A percentile compares a stretch with the other conserved stretches of the same genome.
Evolutionary conservation across 2,113 vertebrate genomes (phyloP).

Genomic region (Gallinago jamesoni): DNA sequence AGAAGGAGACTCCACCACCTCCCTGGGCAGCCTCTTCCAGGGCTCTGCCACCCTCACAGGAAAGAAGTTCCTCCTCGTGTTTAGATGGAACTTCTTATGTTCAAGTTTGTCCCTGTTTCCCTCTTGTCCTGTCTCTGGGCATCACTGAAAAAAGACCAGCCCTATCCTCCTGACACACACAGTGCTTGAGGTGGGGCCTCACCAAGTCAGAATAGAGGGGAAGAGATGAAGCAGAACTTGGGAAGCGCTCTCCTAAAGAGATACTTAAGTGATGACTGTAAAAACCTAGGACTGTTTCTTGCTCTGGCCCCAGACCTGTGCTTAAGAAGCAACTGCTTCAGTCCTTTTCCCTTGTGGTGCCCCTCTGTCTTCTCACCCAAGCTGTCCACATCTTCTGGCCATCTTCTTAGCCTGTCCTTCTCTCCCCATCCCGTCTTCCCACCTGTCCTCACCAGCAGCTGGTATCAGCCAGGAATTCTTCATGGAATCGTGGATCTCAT

Average conservation of each 20-base stretch:
- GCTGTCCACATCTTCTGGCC: background rate
- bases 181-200: no score
- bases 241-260: background rate
- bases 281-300: background rate
- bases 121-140: no score
- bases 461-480: background rate
- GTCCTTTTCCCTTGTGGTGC: background rate
- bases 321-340: background rate
- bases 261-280: background rate
- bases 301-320: background rate
- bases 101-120: no score
- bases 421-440: background rate
- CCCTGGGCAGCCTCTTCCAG: no score
- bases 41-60: no score
- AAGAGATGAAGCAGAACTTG: background rate
- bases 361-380: background rate
- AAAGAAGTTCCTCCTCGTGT: no score
- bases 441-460: fast-evolving
- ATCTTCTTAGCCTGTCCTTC: background rate
- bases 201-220: no score
- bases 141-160: no score
- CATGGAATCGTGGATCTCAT: fast-evolving
- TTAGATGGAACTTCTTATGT: no score
- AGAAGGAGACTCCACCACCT: no score
- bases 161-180: no score